phyloP scores from a whole-genome alignment of 2,888 invertebrate species.

The Masnerella sp. region DNA sequence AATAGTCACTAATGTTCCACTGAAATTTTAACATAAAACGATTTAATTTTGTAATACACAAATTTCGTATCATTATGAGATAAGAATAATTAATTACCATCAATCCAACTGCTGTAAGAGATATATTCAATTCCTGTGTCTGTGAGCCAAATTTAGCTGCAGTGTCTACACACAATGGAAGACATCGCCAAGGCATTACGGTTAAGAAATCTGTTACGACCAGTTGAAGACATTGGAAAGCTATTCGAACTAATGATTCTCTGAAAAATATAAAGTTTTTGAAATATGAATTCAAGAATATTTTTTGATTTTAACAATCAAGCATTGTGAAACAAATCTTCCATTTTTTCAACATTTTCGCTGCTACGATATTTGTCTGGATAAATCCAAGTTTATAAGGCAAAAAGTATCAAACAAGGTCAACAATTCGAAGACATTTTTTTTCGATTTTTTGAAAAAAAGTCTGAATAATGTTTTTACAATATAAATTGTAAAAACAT shows the following conservation, averaged over 20 bases:
- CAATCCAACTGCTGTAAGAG: conserved; percentile 96
- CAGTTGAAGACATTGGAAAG: conserved; percentile 96
- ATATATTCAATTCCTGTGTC: conserved; percentile 97
- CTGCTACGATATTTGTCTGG: too few species aligned
- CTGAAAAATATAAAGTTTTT: conserved; percentile 76
- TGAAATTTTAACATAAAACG: too few species aligned
- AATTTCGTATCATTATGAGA: neutral
- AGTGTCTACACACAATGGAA: conserved; percentile 93
- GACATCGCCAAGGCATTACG: conserved; percentile 93
- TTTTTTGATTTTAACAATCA: too few species aligned
- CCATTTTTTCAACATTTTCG: too few species aligned
- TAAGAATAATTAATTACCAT: conserved; percentile 82
- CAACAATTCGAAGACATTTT: too few species aligned
- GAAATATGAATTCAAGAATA: too few species aligned
- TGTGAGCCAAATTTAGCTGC: conserved; percentile 98
- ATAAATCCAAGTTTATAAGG: too few species aligned
- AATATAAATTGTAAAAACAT: neutral
- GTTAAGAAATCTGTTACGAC: conserved; percentile 96
- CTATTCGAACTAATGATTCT: conserved; percentile 93
- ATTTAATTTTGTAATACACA: too few species aligned
- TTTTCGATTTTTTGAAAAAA: too few species aligned
- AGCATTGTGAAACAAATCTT: too few species aligned
- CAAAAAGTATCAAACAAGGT: too few species aligned
- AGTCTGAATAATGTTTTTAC: too few species aligned
- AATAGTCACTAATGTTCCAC: conserved; percentile 99